Percentiles rank a stretch among this genome's conserved stretches.
Evolutionary conservation across 2,797 vertebrate genomes (phyloP).

Genomic region (Oreonectes daqikongensis): DNA sequence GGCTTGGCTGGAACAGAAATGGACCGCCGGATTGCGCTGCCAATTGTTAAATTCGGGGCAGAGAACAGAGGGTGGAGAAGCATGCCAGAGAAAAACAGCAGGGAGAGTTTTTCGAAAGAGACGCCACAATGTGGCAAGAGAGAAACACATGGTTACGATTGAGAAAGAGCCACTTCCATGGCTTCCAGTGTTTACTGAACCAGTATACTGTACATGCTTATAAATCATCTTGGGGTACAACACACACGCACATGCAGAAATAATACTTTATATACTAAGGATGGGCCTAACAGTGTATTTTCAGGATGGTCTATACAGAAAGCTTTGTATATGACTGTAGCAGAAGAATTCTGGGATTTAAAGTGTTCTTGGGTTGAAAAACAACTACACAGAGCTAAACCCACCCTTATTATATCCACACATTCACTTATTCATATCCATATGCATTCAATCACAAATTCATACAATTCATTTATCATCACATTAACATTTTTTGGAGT

Average conservation of each 20-base stretch:
- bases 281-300: not conserved
- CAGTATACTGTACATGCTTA: not conserved
- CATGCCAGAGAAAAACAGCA: constrained; percentile 67
- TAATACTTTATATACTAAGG: not conserved
- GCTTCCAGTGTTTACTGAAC: constrained; percentile 7
- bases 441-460: not conserved
- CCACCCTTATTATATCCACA: not conserved
- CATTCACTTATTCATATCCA: not conserved
- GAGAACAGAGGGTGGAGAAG: constrained; percentile 25
- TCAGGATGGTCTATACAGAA: no score
- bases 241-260: not conserved
- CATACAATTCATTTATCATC: not conserved
- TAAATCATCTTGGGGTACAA: not conserved
- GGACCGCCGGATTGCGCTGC: constrained; percentile 66
- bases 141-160: constrained; percentile 66
- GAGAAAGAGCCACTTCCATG: constrained; percentile 50
- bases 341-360: not conserved
- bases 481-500: constrained; percentile 58
- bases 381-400: not conserved
- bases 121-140: constrained; percentile 66
- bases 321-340: no score
- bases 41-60: constrained; percentile 71
- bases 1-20: constrained; percentile 68
- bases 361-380: not conserved
- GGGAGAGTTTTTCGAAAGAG: constrained; percentile 67